Base-by-base conservation (phyloP, 2,113 vertebrate species). In the Chloroceryle aenea region DNA sequence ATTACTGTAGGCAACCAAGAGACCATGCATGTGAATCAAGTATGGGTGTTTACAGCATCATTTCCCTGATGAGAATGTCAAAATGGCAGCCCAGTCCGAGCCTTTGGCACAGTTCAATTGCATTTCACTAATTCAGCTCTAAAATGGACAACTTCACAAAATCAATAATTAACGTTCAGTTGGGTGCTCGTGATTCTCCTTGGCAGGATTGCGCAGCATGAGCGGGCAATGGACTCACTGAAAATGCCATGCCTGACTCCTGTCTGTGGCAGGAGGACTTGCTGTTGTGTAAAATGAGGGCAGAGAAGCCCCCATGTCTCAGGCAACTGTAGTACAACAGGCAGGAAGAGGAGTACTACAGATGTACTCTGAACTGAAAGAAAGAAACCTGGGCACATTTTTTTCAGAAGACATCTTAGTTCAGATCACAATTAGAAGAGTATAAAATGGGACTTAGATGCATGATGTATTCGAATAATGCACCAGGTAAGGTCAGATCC, bases 1-100 rank as follows among this genome's bases (percentile, higher is more conserved):
- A 76, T 96, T 97, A 98, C 97, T 96, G 97, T 97, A 98, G 97
- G 98, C 98, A 98, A 98, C 98, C 98, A 93, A 73, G 97, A 98
- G 98, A 97, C 98, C 97, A 97, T 96, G 98, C 97, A 97, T 98
- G 97, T 97, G 97, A 97, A 97, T 96, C 85, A 82, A 89, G 96
- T 85, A 97, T 97, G 98, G 98, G 98, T 98, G 98, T 98, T 98
- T 97, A 96, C 97, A 96, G 98, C 97, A 96, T 96, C 96, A 92
- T 90, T 97, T 98, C 95, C 98, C 97, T 85, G 59, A 93, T 62
- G 96, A 92, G 96, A 97, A 97, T 95, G 91, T 98, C 98, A 98
- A 94, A 95, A 97, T 93, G 97, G 97, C 97, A 96, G 90, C 84
- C 96, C 90, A 66, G 77, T 76, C 93, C 19, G 29, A 96, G 90